A percentile compares a stretch with the other conserved stretches of the same genome.
phyloP scores from a whole-genome alignment of 2,797 vertebrate genomes.

The Rhinatrema bivittatum region DNA sequence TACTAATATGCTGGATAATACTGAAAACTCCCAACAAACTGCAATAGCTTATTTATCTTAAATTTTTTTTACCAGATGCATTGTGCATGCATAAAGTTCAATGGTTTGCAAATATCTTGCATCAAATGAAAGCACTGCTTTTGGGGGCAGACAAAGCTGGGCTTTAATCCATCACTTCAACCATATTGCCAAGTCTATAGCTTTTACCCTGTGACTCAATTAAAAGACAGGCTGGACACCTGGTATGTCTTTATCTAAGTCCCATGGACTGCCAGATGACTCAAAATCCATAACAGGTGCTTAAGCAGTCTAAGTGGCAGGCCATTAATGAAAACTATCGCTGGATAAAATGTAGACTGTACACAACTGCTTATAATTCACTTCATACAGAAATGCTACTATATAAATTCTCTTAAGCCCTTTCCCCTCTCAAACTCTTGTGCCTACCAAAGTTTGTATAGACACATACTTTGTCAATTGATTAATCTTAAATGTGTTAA shows the following conservation, averaged over 20 bases:
- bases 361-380: slow-evolving; percentile 47
- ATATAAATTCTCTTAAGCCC: slow-evolving; percentile 27
- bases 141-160: slow-evolving; percentile 50
- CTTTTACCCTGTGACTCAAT: slow-evolving; percentile 63
- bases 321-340: slow-evolving; percentile 48
- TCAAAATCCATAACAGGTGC: slow-evolving; percentile 65
- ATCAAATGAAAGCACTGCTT: slow-evolving; percentile 49
- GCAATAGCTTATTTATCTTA: slow-evolving; percentile 20
- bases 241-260: slow-evolving; percentile 66
- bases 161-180: slow-evolving; percentile 58
- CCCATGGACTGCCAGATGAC: slow-evolving; percentile 64
- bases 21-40: slow-evolving; percentile 28
- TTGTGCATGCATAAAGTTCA: slow-evolving; percentile 46
- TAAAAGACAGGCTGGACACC: slow-evolving; percentile 64
- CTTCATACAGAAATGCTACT: slow-evolving; percentile 52
- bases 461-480: slow-evolving; percentile 29
- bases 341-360: slow-evolving; percentile 52
- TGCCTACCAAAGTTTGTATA: slow-evolving; percentile 23
- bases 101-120: slow-evolving; percentile 39
- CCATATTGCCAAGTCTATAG: slow-evolving; percentile 58
- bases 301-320: slow-evolving; percentile 52
- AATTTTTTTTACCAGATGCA: slow-evolving; percentile 25
- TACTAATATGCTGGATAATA: no score
- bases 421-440: no score
- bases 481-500: slow-evolving; percentile 22